Evolutionary conservation across 2,797 vertebrate species (phyloP), one percentile per base, ranked within the genome.

Genomic region (Intellagama lesueurii): DNA sequence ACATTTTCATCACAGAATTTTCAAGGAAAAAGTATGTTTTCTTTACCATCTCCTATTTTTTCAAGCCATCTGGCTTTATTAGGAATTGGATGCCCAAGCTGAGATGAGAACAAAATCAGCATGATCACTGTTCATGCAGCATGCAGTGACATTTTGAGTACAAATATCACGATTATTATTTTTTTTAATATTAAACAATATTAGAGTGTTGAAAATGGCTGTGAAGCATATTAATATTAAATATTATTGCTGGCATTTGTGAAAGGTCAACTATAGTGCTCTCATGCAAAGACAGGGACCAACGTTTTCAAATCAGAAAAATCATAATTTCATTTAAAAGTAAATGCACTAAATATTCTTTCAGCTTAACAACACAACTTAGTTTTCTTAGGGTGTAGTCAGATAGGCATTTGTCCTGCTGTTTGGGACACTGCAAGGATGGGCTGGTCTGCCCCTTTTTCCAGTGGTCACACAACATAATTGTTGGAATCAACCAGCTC

Each of bases 151-250:
- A 97, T 97, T 97, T 97, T 96, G 90, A 97, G 91, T 94, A 97
- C 94, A 97, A 97, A 97, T 97, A 97, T 95, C 96, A 97, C 95
- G 95, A 96, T 96, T 97, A 96, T 96, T 97, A 64, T 96, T 96
- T 96, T 96, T 92, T 96, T 96, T 96, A 95, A 97, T 97, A 97
- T 97, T 97, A 96, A 97, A 97, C 91, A 95, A 95, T 97, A 95
- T 96, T 95, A 95, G 95, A 97, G 94, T 96, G 96, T 96, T 97
- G 97, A 97, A 97, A 97, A 95, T 95, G 94, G 90, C 91, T 96
- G 87, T 96, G 94, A 94, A 96, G 94, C 94, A 96, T 96, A 96
- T 97, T 97, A 96, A 96, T 96, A 97, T 96, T 96, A 96, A 97
- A 97, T 97, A 96, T 96, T 96, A 96, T 96, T 97, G 94, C 93